phyloP scores from a whole-genome alignment of 2,888 invertebrate species.

The Parnassius mnemosyne region DNA sequence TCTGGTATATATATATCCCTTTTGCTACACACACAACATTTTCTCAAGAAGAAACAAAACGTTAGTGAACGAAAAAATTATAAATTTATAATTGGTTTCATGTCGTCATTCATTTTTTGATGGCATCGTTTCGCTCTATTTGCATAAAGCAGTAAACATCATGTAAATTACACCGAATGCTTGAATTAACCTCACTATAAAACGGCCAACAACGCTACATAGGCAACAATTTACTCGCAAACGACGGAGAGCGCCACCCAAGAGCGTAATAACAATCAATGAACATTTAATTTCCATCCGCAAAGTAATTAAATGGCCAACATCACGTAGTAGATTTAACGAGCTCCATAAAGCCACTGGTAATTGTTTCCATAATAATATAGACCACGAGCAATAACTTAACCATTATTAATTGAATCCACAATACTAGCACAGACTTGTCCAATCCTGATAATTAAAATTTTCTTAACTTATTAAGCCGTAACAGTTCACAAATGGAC shows the following conservation, averaged over 20 bases:
- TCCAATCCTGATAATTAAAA: too few species aligned
- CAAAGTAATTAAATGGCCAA: conserved; percentile 21
- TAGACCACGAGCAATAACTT: conserved; percentile 3
- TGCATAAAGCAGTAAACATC: not conserved
- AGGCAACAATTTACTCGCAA: conserved; percentile 15
- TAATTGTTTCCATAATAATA: conserved; percentile 7
- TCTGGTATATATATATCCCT: too few species aligned
- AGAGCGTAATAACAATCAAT: conserved; percentile 25
- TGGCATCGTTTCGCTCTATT: not conserved
- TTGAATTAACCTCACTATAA: conserved; percentile 7
- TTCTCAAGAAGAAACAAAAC: too few species aligned
- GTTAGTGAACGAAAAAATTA: too few species aligned
- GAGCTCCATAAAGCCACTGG: conserved; percentile 16
- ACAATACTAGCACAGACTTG: too few species aligned
- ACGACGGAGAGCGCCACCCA: conserved; percentile 11
- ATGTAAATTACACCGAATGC: conserved; percentile 1
- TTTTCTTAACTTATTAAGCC: too few species aligned
- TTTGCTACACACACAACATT: too few species aligned
- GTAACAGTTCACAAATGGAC: too few species aligned
- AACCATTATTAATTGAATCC: not conserved
- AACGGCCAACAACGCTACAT: conserved; percentile 11
- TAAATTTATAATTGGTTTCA: too few species aligned
- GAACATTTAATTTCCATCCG: conserved; percentile 25
- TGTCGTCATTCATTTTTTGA: too few species aligned
- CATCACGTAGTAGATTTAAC: conserved; percentile 22